A percentile compares a stretch with the other conserved stretches of the same genome.
These are phyloP conservation scores for Ammodytes dubius DNA, from an alignment of 2,113 vertebrate genomes.

Conservation along the genomic window DNA sequence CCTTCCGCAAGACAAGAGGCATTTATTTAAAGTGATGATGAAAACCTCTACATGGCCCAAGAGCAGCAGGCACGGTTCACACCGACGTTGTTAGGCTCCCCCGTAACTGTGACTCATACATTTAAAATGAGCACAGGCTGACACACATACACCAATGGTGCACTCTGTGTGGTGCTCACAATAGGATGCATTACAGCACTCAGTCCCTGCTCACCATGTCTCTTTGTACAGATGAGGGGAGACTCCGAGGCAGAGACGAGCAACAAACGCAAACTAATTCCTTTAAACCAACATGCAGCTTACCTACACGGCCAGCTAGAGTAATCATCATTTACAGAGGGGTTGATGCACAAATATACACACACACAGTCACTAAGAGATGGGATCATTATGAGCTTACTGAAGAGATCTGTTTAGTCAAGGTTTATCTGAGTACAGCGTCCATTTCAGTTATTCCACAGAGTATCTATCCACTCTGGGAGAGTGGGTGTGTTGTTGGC, in stretches of 20 bases:
- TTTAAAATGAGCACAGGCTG: constrained; percentile 36
- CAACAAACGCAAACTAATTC: constrained; percentile 20
- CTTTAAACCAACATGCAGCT: constrained; percentile 20
- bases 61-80: not conserved
- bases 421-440: constrained; percentile 60
- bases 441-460: constrained; percentile 46
- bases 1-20: constrained; percentile 8
- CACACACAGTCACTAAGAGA: constrained; percentile 13
- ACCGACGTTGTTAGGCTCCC: not conserved
- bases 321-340: constrained; percentile 30
- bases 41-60: constrained; percentile 32
- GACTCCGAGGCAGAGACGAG: constrained; percentile 20
- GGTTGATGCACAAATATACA: not conserved
- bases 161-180: not conserved
- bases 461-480: constrained; percentile 54
- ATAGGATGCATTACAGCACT: constrained; percentile 1
- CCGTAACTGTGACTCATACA: constrained; percentile 11
- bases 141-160: constrained; percentile 8
- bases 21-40: constrained; percentile 52
- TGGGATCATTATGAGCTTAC: constrained; percentile 39
- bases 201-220: not conserved
- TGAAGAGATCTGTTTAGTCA: constrained; percentile 55
- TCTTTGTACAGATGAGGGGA: constrained; percentile 8
- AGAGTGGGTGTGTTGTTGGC: constrained; percentile 28
- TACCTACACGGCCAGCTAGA: not conserved